These are phyloP conservation scores for Turritopsis rubra DNA, from an alignment of 30 jellyfish, hydroid and myxozoan species.

Conservation along the genomic window DNA sequence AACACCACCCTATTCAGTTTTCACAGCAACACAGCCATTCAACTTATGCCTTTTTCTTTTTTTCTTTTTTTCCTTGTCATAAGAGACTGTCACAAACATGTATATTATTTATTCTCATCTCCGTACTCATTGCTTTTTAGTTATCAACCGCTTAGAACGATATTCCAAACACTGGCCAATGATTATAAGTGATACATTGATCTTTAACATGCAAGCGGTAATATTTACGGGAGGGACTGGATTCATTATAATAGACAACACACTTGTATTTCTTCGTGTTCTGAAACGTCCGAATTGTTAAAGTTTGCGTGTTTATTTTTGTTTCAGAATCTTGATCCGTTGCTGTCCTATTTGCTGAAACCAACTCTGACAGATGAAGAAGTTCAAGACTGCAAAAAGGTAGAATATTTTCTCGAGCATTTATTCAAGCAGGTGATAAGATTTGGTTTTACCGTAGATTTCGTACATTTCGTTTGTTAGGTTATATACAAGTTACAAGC, in stretches of 20 bases:
- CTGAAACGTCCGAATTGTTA: not conserved
- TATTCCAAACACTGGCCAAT: constrained; percentile 96
- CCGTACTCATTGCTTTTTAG: too few relatives aligned
- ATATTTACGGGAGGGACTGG: too few relatives aligned
- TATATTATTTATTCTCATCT: too few relatives aligned
- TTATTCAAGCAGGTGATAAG: too few relatives aligned
- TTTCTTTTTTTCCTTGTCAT: too few relatives aligned
- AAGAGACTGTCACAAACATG: too few relatives aligned
- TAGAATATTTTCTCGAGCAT: too few relatives aligned
- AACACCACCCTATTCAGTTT: too few relatives aligned
- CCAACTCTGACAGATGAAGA: constrained; percentile 69
- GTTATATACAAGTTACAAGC: constrained; percentile 86
- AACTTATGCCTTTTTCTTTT: too few relatives aligned
- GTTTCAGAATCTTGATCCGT: constrained; percentile 67
- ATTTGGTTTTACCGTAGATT: too few relatives aligned
- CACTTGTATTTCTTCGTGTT: not conserved
- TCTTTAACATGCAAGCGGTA: constrained; percentile 83
- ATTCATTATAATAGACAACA: too few relatives aligned
- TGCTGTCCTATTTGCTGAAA: constrained; percentile 61
- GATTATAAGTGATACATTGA: constrained; percentile 83
- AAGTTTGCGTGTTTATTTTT: not conserved
- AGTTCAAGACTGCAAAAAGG: constrained; percentile 90
- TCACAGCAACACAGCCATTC: too few relatives aligned
- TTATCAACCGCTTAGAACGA: constrained; percentile 67
- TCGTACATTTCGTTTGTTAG: constrained; percentile 32